Evolutionary conservation across 2,888 invertebrate genomes (phyloP).

Genomic region (Anarsia innoxiella): DNA sequence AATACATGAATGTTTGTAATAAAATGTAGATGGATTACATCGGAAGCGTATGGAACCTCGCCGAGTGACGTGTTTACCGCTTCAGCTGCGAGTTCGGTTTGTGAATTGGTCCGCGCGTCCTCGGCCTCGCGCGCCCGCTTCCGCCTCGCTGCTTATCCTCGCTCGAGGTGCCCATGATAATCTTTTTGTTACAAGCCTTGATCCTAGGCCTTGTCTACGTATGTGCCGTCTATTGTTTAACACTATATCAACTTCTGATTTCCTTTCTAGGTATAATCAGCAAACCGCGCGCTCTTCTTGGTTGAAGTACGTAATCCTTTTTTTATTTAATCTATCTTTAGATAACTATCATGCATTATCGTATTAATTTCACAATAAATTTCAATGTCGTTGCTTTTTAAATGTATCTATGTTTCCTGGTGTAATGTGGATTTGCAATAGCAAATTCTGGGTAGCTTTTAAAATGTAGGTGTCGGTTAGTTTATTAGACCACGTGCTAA

Average conservation of each 20-base stretch:
- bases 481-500: conserved; percentile 52
- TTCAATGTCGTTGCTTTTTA: too few relatives aligned
- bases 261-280: conserved; percentile 74
- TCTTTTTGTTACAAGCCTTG: conserved; percentile 63
- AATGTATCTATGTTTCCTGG: too few relatives aligned
- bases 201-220: conserved; percentile 60
- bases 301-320: conserved; percentile 68
- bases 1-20: too few relatives aligned
- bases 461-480: conserved; percentile 10
- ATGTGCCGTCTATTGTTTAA: conserved; percentile 40
- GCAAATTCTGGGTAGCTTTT: too few relatives aligned
- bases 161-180: conserved; percentile 63
- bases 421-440: too few relatives aligned
- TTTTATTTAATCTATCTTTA: too few relatives aligned
- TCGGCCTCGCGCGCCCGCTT: conserved; percentile 67
- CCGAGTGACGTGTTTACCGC: too few relatives aligned
- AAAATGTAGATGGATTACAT: not conserved
- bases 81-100: conserved; percentile 37
- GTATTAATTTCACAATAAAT: not conserved
- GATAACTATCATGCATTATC: too few relatives aligned
- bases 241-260: conserved; percentile 49
- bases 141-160: conserved; percentile 70
- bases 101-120: conserved; percentile 64
- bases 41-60: conserved; percentile 1
- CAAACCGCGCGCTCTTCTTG: conserved; percentile 71